These are phyloP conservation scores for Cryptotermes secundus DNA, from an alignment of 1,140 invertebrate genomes.

Conservation along the genomic window DNA sequence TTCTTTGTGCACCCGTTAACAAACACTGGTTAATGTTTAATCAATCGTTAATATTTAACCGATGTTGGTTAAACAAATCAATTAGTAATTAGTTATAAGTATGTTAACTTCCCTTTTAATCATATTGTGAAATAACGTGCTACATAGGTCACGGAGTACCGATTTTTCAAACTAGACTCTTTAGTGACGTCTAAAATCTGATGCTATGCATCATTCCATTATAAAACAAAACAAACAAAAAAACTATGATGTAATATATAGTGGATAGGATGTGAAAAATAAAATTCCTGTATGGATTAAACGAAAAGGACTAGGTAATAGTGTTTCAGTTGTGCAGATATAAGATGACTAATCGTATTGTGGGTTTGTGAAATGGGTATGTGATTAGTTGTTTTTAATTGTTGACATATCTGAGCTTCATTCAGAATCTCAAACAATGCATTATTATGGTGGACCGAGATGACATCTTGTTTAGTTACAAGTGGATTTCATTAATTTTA, in stretches of 20 bases:
- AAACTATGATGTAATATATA: neutral
- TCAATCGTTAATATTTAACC: neutral
- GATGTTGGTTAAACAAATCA: neutral
- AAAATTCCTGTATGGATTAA: neutral
- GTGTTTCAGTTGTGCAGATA: neutral
- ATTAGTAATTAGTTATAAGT: slow-evolving; percentile 17
- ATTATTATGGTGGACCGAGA: neutral
- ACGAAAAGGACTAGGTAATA: neutral
- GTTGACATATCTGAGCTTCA: neutral
- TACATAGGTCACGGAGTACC: neutral
- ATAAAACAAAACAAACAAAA: neutral
- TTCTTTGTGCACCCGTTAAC: slow-evolving; percentile 18
- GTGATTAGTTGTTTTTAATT: neutral
- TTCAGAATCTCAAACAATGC: neutral
- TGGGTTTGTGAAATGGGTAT: neutral
- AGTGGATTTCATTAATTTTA: neutral
- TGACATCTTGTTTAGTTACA: neutral
- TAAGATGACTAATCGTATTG: neutral
- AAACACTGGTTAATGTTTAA: slow-evolving; percentile 14
- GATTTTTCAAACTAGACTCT: slow-evolving; percentile 11
- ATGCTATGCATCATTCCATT: neutral
- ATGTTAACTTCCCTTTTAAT: neutral
- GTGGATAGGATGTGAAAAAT: slow-evolving; percentile 12
- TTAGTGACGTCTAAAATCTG: neutral
- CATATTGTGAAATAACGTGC: neutral